phyloP scores from a whole-genome alignment of 2,797 vertebrate species.

The Saxicola maurus region DNA sequence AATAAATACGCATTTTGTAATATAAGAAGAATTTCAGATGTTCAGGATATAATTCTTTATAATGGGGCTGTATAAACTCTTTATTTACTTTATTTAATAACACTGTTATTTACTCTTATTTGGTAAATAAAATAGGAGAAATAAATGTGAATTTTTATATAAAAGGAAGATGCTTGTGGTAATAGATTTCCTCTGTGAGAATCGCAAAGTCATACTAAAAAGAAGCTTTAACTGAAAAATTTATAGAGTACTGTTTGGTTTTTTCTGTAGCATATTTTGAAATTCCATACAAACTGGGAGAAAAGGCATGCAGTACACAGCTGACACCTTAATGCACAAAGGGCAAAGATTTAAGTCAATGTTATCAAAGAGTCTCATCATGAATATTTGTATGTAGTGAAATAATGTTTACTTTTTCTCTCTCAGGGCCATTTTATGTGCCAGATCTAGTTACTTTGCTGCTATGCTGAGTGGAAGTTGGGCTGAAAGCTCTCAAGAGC shows the following conservation, averaged over 20 bases:
- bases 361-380: conserved; percentile 25
- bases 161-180: not conserved
- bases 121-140: not conserved
- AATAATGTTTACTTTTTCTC: conserved; percentile 42
- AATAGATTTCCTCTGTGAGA: not conserved
- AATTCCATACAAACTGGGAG: not conserved
- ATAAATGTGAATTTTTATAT: not conserved
- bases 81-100: not conserved
- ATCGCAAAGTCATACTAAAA: not conserved
- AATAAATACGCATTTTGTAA: not conserved
- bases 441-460: conserved; percentile 91
- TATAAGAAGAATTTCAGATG: not conserved
- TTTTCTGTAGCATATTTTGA: not conserved
- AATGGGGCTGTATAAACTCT: not conserved
- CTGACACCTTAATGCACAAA: conserved; percentile 13
- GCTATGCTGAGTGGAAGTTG: conserved; percentile 94
- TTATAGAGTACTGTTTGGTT: not conserved
- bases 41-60: not conserved
- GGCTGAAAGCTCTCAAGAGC: conserved; percentile 91
- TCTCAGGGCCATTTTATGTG: conserved; percentile 89
- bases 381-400: conserved; percentile 43
- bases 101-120: not conserved
- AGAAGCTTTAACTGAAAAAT: not conserved
- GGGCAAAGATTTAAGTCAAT: conserved; percentile 40
- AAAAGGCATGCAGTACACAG: not conserved